Conservation (phyloP, 1,140 invertebrate species). For the Plectrocnemia conspersa region DNA sequence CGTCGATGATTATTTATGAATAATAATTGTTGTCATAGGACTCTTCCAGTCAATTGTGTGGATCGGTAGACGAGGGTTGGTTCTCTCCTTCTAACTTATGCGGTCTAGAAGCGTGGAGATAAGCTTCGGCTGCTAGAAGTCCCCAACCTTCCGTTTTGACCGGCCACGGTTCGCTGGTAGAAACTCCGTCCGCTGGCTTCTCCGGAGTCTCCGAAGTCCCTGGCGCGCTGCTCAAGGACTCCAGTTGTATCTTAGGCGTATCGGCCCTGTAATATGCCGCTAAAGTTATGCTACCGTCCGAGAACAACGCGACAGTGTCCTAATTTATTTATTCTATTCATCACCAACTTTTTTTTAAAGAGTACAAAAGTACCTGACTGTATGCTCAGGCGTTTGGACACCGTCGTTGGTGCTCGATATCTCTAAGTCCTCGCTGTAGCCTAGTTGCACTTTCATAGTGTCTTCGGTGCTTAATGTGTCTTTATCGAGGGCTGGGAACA, state of each 20-base stretch:
- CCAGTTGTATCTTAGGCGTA: slow-evolving; percentile 47
- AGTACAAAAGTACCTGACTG: slow-evolving; percentile 45
- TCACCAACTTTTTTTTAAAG: slow-evolving; percentile 9
- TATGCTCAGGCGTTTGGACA: slow-evolving; percentile 49
- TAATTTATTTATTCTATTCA: not conserved
- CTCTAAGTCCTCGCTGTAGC: slow-evolving; percentile 48
- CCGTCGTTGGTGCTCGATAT: slow-evolving; percentile 52
- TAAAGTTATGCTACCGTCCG: not conserved
- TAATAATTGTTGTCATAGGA: no score
- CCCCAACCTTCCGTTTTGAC: slow-evolving; percentile 36
- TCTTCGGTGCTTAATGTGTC: slow-evolving; percentile 40
- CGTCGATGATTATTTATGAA: no score
- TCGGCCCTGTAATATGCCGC: slow-evolving; percentile 40
- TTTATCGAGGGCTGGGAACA: slow-evolving; percentile 41
- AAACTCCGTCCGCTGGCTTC: slow-evolving; percentile 44
- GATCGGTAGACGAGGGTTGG: slow-evolving; percentile 47
- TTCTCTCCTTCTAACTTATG: slow-evolving; percentile 48
- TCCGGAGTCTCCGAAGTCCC: slow-evolving; percentile 39
- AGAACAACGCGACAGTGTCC: not conserved
- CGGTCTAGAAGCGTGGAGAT: slow-evolving; percentile 42
- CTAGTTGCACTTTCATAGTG: slow-evolving; percentile 43
- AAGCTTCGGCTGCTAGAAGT: slow-evolving; percentile 41
- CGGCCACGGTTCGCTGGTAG: slow-evolving; percentile 43
- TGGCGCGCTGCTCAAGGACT: slow-evolving; percentile 43
- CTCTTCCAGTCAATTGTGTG: slow-evolving; percentile 49